Conservation (phyloP, 2,113 vertebrate species). For the Calyptommatus sinebrachiatus region DNA sequence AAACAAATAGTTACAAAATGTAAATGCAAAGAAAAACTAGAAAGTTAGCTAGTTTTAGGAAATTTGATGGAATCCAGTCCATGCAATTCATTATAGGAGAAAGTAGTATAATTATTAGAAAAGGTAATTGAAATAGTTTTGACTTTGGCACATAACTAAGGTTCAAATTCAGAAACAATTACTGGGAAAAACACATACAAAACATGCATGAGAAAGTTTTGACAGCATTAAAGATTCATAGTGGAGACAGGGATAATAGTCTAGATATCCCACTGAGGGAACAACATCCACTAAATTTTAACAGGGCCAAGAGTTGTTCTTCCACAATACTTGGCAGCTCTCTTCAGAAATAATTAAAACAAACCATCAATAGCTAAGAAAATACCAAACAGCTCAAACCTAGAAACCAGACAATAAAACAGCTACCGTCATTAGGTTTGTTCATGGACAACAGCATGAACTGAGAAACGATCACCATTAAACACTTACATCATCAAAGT, state of each 20-base stretch:
- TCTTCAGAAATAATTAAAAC: too few relatives aligned
- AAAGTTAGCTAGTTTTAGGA: conserved; percentile 1
- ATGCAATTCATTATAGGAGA: neutral
- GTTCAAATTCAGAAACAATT: neutral
- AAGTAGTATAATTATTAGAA: neutral
- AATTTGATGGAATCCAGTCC: neutral
- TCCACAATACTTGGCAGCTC: too few relatives aligned
- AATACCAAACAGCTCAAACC: too few relatives aligned
- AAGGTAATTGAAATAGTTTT: neutral
- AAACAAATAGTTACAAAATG: conserved; percentile 26
- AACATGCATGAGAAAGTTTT: neutral
- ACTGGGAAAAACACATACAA: neutral
- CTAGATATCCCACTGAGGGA: neutral
- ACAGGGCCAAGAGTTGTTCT: too few relatives aligned
- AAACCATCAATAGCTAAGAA: too few relatives aligned
- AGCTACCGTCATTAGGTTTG: too few relatives aligned
- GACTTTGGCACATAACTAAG: neutral
- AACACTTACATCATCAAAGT: too few relatives aligned
- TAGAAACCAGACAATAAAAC: too few relatives aligned
- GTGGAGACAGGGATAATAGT: neutral
- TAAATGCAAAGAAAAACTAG: neutral
- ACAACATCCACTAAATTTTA: too few relatives aligned
- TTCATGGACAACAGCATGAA: too few relatives aligned
- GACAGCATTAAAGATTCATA: neutral
- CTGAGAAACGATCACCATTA: too few relatives aligned